Evolutionary conservation across 2,888 invertebrate genomes (phyloP).

Genomic region (Cheilosia grossa): DNA sequence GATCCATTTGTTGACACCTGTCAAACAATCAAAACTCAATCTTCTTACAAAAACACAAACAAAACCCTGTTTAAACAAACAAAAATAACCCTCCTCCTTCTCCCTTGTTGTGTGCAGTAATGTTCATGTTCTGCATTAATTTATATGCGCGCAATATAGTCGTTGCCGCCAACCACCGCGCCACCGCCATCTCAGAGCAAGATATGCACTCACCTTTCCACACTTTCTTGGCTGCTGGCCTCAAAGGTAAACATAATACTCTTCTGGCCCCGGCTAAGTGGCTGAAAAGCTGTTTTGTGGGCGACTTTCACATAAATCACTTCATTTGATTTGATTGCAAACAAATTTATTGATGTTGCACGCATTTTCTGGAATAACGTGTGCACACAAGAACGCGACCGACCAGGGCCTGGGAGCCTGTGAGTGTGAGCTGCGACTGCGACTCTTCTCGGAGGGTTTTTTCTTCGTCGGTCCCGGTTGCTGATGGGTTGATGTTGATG

Average conservation of each 20-base stretch:
- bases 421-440: neutral
- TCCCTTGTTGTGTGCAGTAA: constrained; percentile 1
- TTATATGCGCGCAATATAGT: constrained; percentile 36
- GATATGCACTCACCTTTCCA: constrained; percentile 57
- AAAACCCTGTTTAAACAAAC: constrained; percentile 10
- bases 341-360: constrained; percentile 77
- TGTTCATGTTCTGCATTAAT: constrained; percentile 40
- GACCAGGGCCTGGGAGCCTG: constrained; percentile 1
- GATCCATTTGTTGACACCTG: constrained; percentile 45
- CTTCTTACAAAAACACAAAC: constrained; percentile 12
- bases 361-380: constrained; percentile 76
- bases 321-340: constrained; percentile 77
- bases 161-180: constrained; percentile 7
- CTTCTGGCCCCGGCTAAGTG: constrained; percentile 64
- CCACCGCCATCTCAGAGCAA: neutral
- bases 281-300: constrained; percentile 76
- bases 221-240: constrained; percentile 51
- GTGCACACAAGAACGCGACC: constrained; percentile 35
- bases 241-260: constrained; percentile 56
- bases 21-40: constrained; percentile 54
- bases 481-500: constrained; percentile 23
- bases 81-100: constrained; percentile 33
- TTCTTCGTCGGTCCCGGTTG: constrained; percentile 17
- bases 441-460: constrained; percentile 26
- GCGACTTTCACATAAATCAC: constrained; percentile 77